Evolutionary conservation across 2,888 invertebrate species (phyloP).

Genomic region (Pristionchus exspectatus): DNA sequence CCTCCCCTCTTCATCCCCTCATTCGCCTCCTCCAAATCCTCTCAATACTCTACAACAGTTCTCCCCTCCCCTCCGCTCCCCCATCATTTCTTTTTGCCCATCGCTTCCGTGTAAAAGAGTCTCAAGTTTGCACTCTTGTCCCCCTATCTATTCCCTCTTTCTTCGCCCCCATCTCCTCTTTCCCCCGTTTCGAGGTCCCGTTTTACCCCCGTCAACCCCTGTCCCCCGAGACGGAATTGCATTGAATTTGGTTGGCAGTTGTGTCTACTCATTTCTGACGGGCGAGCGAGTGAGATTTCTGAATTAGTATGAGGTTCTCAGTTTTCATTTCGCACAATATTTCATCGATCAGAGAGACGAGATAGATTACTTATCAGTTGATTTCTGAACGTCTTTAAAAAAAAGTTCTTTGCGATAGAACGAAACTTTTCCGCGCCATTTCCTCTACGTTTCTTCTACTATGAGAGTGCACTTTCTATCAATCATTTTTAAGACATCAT

Average conservation of each 20-base stretch:
- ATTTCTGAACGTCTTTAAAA: no score
- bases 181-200: slow-evolving; percentile 11
- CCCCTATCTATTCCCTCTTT: neutral
- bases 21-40: neutral
- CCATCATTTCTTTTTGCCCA: slow-evolving; percentile 17
- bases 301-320: no score
- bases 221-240: slow-evolving; percentile 3
- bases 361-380: no score
- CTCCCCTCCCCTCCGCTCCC: neutral
- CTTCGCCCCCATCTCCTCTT: neutral
- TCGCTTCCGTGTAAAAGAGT: slow-evolving; percentile 21
- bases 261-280: neutral
- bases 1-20: neutral
- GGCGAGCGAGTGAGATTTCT: neutral
- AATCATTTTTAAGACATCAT: no score
- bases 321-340: no score
- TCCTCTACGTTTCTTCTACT: no score
- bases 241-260: neutral
- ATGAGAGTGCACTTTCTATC: no score
- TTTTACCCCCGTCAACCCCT: neutral
- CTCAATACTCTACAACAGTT: slow-evolving; percentile 16
- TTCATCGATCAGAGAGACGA: no score
- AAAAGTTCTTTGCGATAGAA: no score
- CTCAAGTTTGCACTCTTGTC: slow-evolving; percentile 49
- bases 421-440: no score